Conservation (phyloP, 2,113 vertebrate species). For the Falco punctatus region DNA sequence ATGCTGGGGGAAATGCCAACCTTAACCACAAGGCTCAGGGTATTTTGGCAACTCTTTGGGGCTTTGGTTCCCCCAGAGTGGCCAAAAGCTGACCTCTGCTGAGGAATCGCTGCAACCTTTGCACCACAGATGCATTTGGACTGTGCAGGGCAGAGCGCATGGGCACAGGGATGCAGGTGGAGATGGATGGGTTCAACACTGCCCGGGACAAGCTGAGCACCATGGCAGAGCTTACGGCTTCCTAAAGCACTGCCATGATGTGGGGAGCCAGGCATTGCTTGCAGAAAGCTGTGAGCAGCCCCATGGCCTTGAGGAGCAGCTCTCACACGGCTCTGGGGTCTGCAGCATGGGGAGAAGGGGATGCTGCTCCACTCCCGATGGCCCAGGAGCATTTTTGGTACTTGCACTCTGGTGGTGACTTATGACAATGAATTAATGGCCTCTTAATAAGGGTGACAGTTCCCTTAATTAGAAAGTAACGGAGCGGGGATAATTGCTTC, state of each 20-base stretch:
- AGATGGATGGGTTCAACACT: neutral
- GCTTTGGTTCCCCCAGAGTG: neutral
- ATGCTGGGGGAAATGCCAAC: neutral
- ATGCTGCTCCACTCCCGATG: neutral
- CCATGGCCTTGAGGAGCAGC: neutral
- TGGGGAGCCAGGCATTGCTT: neutral
- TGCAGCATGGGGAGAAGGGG: fast-evolving
- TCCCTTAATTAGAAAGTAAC: conserved; percentile 58
- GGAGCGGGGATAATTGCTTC: conserved; percentile 43
- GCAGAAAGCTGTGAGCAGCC: neutral
- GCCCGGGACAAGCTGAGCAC: neutral
- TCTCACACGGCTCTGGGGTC: fast-evolving
- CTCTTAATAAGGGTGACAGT: conserved; percentile 41
- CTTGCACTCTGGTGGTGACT: neutral
- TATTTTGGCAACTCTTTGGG: neutral
- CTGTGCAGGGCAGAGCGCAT: fast-evolving
- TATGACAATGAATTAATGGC: conserved; percentile 31
- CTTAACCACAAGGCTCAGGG: neutral
- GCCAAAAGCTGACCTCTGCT: neutral
- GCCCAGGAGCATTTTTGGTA: neutral
- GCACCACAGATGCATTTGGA: neutral
- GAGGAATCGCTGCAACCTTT: neutral
- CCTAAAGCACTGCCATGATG: neutral
- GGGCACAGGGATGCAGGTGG: neutral
- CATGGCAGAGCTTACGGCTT: fast-evolving